Evolutionary conservation across 2,888 invertebrate species (phyloP), one percentile per base, ranked within the genome.

Genomic region (Trachelus stipa): DNA sequence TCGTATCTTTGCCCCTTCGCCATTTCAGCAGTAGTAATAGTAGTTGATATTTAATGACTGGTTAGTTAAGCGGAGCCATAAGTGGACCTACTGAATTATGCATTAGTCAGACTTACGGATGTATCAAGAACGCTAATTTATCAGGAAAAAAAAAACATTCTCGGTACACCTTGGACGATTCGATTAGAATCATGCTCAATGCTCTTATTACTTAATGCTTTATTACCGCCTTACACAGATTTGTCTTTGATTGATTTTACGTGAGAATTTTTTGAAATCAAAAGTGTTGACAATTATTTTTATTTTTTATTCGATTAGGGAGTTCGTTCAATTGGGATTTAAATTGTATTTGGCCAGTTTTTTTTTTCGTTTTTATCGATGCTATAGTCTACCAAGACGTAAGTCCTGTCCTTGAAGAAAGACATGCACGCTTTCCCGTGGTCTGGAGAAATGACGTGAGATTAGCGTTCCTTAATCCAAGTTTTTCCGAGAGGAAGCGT

Each of bases 81-180:
- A 71, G 30, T 81, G 82, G 74, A 77, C 75, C 81, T 34, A 83
- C 87, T 90, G 88, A 89, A 88, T 90, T 86, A 90, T 90, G 85
- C 87, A 89, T 83, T 81, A 80, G 80, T 83, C 85, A 85, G 85
- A 84, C 83, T 87, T 11, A 34, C 37, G n/a, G 35, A 34, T 74
- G 35, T 23, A 31, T 71, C 33, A 9, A 56, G 56, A 56, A 56
- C 56, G 56, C 23, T 9, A 56, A 56, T 56, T 56, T 56, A 56
- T 56, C 23, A 56, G 23, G 23, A 73, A 71, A 76, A 76, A 76
- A 12, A 31, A 34, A 6, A 23, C 2, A 56, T 56, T 56, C 56
- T 56, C 23, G 1, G 23, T 56, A 56, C 56, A 56, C 23, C 9
- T 56, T 56, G 56, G 23, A 56, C 9, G 23, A 56, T 23, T 56